Evolutionary conservation across 2,888 invertebrate species (phyloP).

Genomic region (Drosophila villosipedis): DNA sequence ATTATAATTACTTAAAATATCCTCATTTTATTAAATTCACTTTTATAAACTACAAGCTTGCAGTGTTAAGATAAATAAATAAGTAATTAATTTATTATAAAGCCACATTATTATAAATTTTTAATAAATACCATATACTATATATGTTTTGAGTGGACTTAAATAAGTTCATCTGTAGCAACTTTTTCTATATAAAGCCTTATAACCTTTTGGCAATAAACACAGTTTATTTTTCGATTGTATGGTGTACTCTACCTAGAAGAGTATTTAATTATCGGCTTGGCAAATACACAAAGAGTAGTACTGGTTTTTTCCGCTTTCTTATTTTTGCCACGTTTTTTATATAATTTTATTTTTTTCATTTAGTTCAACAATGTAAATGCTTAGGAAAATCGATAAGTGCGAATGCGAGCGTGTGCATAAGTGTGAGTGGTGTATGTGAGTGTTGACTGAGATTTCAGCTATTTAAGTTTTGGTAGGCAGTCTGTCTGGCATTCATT

Average conservation of each 20-base stretch:
- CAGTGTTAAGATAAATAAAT: too few relatives aligned
- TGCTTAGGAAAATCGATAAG: conserved; percentile 67
- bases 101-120: not conserved
- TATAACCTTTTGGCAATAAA: not conserved
- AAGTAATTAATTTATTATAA: not conserved
- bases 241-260: not conserved
- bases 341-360: not conserved
- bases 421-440: not conserved
- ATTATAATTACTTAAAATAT: too few relatives aligned
- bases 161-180: too few relatives aligned
- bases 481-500: conserved; percentile 28
- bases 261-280: conserved; percentile 7
- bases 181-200: not conserved
- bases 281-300: not conserved
- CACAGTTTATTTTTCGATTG: not conserved
- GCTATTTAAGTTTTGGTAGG: conserved; percentile 60
- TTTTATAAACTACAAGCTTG: not conserved
- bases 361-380: conserved; percentile 38
- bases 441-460: conserved; percentile 39
- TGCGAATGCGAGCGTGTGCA: conserved; percentile 20
- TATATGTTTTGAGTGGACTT: too few relatives aligned
- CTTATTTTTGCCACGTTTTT: conserved; percentile 11
- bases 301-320: not conserved
- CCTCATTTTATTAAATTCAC: too few relatives aligned
- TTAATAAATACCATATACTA: not conserved